These are phyloP conservation scores for Drosophila truncata DNA, from an alignment of 1,140 invertebrate species.

Conservation along the genomic window DNA sequence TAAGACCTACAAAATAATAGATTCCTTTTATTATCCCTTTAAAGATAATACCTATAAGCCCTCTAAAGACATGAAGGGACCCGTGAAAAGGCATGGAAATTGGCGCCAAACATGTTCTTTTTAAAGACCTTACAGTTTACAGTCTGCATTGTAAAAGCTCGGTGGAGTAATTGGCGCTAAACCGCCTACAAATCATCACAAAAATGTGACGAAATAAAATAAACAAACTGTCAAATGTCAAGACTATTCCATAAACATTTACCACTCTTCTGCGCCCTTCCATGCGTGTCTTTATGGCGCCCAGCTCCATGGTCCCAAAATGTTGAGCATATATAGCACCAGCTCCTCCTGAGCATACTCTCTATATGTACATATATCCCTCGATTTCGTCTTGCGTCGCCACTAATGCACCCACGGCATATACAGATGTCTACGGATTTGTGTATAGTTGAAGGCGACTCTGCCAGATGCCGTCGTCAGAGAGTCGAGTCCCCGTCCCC, in stretches of 20 bases:
- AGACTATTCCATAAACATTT: constrained; percentile 77
- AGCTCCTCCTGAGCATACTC: constrained; percentile 13
- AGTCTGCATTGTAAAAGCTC: constrained; percentile 68
- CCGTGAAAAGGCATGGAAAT: constrained; percentile 1
- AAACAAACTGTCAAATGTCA: constrained; percentile 82
- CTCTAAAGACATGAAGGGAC: background rate
- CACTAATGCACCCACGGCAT: constrained; percentile 50
- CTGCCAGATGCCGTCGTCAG: constrained; percentile 58
- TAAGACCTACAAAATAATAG: background rate
- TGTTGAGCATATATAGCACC: constrained; percentile 45
- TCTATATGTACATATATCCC: constrained; percentile 19
- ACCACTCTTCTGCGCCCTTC: constrained; percentile 34
- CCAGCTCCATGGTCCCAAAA: background rate
- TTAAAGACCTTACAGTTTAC: constrained; percentile 66
- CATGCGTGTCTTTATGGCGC: constrained; percentile 8
- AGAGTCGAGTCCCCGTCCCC: constrained; percentile 28
- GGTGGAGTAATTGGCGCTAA: constrained; percentile 79
- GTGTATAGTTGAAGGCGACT: constrained; percentile 33
- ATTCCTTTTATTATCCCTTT: background rate
- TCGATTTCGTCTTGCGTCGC: constrained; percentile 20
- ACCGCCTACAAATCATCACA: constrained; percentile 82
- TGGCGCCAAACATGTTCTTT: constrained; percentile 69
- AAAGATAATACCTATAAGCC: background rate
- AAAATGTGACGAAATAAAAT: constrained; percentile 82
- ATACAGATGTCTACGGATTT: constrained; percentile 46